These are phyloP conservation scores for Triplophysa yarkandensis DNA, from an alignment of 2,797 vertebrate species.

Conservation along the genomic window DNA sequence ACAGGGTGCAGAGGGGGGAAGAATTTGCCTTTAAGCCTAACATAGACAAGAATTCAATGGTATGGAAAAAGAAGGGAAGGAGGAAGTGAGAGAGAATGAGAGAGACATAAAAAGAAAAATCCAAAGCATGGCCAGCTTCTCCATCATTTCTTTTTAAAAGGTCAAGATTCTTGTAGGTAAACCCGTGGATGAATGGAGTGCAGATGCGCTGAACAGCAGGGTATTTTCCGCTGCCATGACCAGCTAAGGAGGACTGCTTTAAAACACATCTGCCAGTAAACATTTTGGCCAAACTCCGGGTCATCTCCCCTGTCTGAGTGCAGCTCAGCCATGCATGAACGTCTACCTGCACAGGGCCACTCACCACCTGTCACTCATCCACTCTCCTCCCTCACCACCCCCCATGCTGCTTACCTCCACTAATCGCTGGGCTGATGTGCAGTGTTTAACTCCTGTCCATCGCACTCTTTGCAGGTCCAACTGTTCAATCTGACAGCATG, in stretches of 20 bases:
- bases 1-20: conserved; percentile 88
- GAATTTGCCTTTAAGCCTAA: conserved; percentile 87
- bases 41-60: conserved; percentile 88
- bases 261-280: conserved; percentile 98
- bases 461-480: conserved; percentile 36
- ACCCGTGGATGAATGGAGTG: conserved; percentile 83
- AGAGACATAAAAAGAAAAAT: conserved; percentile 54
- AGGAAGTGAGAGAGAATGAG: conserved; percentile 36
- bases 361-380: conserved; percentile 74
- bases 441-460: conserved; percentile 49
- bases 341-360: conserved; percentile 85
- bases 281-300: conserved; percentile 95
- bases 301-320: conserved; percentile 88
- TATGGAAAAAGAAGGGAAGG: conserved; percentile 63
- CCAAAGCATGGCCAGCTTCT: conserved; percentile 71
- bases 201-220: conserved; percentile 96
- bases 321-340: conserved; percentile 79
- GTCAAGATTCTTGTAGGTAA: conserved; percentile 94
- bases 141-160: conserved; percentile 94
- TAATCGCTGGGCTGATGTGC: conserved; percentile 63
- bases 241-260: conserved; percentile 95
- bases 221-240: conserved; percentile 97
- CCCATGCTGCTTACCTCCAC: conserved; percentile 68
- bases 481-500: conserved; percentile 16
- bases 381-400: conserved; percentile 72